A percentile compares a stretch with the other conserved stretches of the same genome.
These are phyloP conservation scores for Acanthosepion lycidas DNA, from an alignment of 2,888 invertebrate species.

Conservation along the genomic window DNA sequence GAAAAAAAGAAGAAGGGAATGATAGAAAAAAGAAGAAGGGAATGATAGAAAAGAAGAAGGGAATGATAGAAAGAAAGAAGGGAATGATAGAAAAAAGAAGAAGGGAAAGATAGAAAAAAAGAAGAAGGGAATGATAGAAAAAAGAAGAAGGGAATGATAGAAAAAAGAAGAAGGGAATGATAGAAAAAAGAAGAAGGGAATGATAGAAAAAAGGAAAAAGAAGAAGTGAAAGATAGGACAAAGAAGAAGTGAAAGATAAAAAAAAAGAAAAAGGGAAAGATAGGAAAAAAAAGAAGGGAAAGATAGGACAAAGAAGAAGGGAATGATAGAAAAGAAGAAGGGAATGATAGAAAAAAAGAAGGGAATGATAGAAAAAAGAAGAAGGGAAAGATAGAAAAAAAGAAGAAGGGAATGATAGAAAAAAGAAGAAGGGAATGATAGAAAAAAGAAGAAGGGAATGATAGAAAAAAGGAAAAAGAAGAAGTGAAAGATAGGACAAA, in stretches of 20 bases:
- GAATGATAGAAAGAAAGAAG: too few relatives aligned
- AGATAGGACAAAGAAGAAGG: too few relatives aligned
- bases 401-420: neutral
- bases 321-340: too few relatives aligned
- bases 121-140: fast-evolving
- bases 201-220: too few relatives aligned
- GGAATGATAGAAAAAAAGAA: neutral
- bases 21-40: neutral
- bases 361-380: neutral
- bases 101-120: too few relatives aligned
- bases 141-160: neutral
- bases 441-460: neutral
- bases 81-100: neutral
- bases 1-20: neutral
- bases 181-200: neutral
- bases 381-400: too few relatives aligned
- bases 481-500: neutral
- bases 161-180: neutral
- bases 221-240: fast-evolving
- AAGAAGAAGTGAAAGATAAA: neutral
- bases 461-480: too few relatives aligned
- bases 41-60: too few relatives aligned
- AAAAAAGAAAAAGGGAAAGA: neutral
- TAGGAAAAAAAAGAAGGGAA: neutral
- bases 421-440: fast-evolving